Base-by-base conservation (phyloP, 2,888 invertebrate genomes). In the Lacanobia wlatinum region DNA sequence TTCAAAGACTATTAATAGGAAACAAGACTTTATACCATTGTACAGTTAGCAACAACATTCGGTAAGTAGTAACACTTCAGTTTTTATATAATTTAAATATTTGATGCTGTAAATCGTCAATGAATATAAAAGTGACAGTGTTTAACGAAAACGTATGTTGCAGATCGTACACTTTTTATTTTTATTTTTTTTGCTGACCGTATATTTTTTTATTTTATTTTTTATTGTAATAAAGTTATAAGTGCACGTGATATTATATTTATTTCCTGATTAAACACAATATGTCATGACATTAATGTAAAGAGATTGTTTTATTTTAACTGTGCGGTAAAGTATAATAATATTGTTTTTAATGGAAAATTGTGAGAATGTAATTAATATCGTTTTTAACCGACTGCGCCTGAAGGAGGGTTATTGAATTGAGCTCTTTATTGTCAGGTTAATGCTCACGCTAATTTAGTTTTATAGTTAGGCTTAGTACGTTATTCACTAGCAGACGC, bases 1-100 rank as follows among this genome's bases (percentile, higher is more conserved):
- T 80, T 78, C 62, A 62, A 56, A 67, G 61, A 65, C 87, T 91
- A 91, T 90, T 89, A 87, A 89, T 90, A 90, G 86, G 78, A 79
- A 87, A 85, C 84, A 56, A 84, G 86, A 80, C 64, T 71, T 52
- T 77, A 48, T 63, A 58, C 77, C 59, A 18, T 48, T 69, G 73
- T 40, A 50, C 55, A 40, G 59, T 43, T 23, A 48, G 18, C 70
- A 76, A 40, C 18, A 21, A 56, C 21, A 72, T 9, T 43, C 12
- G 10, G 18, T 48, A n/a, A n/a, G n/a, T n/a, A n/a, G n/a, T 18
- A 18, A 7, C 48, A 48, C 18, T 48, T 48, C 43, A 43, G 9
- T 1, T 43, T 12, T n/a, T n/a, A n/a, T 43, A 34, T 34, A 34
- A 34, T 48, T 18, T 5, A 18, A 48, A 48, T 48, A 48, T 48